These are phyloP conservation scores for Artibeus lituratus DNA, from an alignment of 2,797 vertebrate species.

Conservation along the genomic window DNA sequence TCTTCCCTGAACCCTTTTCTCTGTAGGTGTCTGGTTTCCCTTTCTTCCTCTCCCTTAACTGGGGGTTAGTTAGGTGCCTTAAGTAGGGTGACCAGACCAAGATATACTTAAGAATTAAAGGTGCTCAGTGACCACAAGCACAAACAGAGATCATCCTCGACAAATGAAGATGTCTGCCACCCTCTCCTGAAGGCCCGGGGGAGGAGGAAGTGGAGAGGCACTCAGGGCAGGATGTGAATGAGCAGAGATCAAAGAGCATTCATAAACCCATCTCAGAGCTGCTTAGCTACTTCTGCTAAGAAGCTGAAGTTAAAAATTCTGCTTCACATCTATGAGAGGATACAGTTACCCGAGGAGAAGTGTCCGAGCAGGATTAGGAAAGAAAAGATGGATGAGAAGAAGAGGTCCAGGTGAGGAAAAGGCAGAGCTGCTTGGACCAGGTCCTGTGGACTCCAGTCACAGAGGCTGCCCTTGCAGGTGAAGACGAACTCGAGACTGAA, in stretches of 20 bases:
- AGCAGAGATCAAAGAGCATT: background rate
- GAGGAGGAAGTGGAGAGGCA: background rate
- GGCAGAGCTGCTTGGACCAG: background rate
- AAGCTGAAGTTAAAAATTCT: background rate
- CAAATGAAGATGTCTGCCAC: background rate
- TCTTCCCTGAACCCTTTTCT: background rate
- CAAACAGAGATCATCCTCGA: background rate
- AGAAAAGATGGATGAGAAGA: background rate
- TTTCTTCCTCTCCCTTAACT: background rate
- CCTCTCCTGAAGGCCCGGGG: background rate
- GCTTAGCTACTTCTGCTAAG: background rate
- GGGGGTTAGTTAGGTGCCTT: background rate
- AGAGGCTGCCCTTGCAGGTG: background rate
- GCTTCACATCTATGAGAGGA: background rate
- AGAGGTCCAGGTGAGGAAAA: background rate
- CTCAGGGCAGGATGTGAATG: background rate
- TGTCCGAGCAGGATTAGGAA: background rate
- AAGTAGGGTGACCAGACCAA: background rate
- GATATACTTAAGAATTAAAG: background rate
- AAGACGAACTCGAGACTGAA: background rate
- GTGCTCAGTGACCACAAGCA: background rate
- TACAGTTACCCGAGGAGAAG: background rate
- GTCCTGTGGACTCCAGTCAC: background rate
- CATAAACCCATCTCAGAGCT: background rate
- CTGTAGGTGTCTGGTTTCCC: background rate